phyloP scores from a whole-genome alignment of 2,888 invertebrate species.

The Drosophila atroscutellata region DNA sequence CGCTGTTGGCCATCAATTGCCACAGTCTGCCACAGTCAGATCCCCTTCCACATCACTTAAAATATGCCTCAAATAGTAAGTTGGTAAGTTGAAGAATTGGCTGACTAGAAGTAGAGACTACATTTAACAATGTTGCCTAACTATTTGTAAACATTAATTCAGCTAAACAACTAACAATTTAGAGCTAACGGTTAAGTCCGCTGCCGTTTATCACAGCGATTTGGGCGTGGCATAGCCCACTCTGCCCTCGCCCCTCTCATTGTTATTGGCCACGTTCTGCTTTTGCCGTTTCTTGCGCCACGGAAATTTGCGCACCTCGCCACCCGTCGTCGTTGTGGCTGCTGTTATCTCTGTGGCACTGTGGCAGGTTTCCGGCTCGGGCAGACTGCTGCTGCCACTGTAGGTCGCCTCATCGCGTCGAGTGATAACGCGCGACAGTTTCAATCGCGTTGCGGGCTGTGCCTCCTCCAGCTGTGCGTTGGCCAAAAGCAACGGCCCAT shows the following conservation, averaged over 20 bases:
- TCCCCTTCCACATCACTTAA: slow-evolving; percentile 5
- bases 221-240: slow-evolving; percentile 65
- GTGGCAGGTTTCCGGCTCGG: slow-evolving; percentile 54
- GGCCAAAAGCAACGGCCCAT: slow-evolving; percentile 60
- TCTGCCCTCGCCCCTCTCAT: slow-evolving; percentile 25
- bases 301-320: slow-evolving; percentile 59
- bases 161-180: not conserved
- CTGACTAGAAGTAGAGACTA: slow-evolving; percentile 13
- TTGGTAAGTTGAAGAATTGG: slow-evolving; percentile 5
- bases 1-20: slow-evolving; percentile 36
- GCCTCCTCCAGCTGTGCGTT: slow-evolving; percentile 46
- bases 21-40: slow-evolving; percentile 15
- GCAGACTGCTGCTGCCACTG: slow-evolving; percentile 66
- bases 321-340: not conserved
- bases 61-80: not conserved
- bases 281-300: slow-evolving; percentile 71
- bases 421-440: slow-evolving; percentile 79
- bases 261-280: slow-evolving; percentile 37
- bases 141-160: slow-evolving; percentile 13
- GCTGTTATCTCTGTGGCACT: slow-evolving; percentile 4
- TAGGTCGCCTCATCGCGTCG: slow-evolving; percentile 65
- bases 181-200: slow-evolving; percentile 8
- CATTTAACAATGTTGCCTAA: not conserved
- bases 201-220: slow-evolving; percentile 64
- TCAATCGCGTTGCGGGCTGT: slow-evolving; percentile 61